Percentiles rank a stretch among this genome's conserved stretches.
phyloP scores from a whole-genome alignment of 1,140 invertebrate species.

The Daktulosphaira vitifoliae region DNA sequence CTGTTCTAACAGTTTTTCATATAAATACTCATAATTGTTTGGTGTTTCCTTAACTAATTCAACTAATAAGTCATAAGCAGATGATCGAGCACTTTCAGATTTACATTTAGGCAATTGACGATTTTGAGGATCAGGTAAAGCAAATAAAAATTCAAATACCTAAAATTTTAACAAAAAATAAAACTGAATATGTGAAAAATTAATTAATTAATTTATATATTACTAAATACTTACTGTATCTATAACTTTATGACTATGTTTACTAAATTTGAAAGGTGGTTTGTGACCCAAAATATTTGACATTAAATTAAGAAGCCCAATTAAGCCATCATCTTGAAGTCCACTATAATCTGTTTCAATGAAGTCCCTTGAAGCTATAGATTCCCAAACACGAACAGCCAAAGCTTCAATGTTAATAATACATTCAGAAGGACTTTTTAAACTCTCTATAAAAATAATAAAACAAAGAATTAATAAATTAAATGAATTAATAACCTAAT shows the following conservation, averaged over 20 bases:
- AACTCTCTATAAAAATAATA: conserved; percentile 22
- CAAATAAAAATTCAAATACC: conserved; percentile 82
- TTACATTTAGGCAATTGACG: conserved; percentile 88
- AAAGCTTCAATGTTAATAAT: conserved; percentile 60
- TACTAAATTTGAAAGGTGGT: conserved; percentile 71
- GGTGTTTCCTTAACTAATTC: conserved; percentile 74
- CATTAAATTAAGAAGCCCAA: conserved; percentile 76
- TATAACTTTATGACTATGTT: conserved; percentile 64
- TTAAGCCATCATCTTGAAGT: conserved; percentile 79
- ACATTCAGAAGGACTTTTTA: conserved; percentile 42
- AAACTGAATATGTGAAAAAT: not conserved
- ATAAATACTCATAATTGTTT: conserved; percentile 76
- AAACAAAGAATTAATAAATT: conserved; percentile 19
- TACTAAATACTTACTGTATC: conserved; percentile 47
- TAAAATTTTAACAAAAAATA: conserved; percentile 41
- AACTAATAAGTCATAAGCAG: conserved; percentile 81
- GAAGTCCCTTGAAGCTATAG: conserved; percentile 66
- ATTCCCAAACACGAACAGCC: conserved; percentile 63
- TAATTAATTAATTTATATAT: conserved; percentile 2
- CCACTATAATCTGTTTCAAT: conserved; percentile 70
- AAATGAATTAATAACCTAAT: not conserved
- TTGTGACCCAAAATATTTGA: conserved; percentile 82
- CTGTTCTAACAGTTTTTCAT: conserved; percentile 71
- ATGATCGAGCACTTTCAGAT: conserved; percentile 73
- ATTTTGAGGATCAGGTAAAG: conserved; percentile 72